A percentile compares a stretch with the other conserved stretches of the same genome.
Evolutionary conservation across 2,888 invertebrate species (phyloP).

Genomic region (Zygogramma bicolorata): DNA sequence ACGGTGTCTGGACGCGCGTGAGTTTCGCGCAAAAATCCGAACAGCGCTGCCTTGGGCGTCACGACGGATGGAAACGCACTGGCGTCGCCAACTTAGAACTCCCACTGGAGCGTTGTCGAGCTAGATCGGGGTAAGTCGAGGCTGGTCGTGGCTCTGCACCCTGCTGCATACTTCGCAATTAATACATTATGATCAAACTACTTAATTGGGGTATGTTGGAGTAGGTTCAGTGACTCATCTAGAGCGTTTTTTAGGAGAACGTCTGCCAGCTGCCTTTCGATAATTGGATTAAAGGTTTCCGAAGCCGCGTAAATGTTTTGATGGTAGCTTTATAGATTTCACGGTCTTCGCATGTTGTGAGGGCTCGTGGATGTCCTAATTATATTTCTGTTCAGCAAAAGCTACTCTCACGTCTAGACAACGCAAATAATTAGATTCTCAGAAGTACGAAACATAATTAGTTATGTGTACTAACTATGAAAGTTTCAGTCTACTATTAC

Average conservation of each 20-base stretch:
- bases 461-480: too few species aligned
- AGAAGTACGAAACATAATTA: too few species aligned
- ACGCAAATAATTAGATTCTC: too few species aligned
- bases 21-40: conserved; percentile 41
- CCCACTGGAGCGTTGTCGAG: conserved; percentile 52
- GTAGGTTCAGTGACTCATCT: conserved; percentile 59
- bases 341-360: conserved; percentile 1
- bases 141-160: conserved; percentile 60
- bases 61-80: conserved; percentile 52
- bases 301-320: conserved; percentile 14
- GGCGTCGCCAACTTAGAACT: conserved; percentile 49
- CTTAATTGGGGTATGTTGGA: conserved; percentile 63
- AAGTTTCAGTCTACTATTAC: too few species aligned
- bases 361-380: not conserved
- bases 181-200: conserved; percentile 66
- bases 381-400: not conserved
- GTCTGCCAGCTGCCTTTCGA: conserved; percentile 5
- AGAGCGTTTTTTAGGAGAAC: conserved; percentile 5
- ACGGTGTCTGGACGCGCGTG: not conserved
- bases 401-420: too few species aligned
- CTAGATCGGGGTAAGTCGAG: conserved; percentile 55
- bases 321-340: not conserved
- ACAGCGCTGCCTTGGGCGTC: conserved; percentile 46
- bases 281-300: conserved; percentile 9
- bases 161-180: conserved; percentile 65